These are phyloP conservation scores for Athene cunicularia DNA, from an alignment of 2,113 vertebrate genomes.

Conservation along the genomic window DNA sequence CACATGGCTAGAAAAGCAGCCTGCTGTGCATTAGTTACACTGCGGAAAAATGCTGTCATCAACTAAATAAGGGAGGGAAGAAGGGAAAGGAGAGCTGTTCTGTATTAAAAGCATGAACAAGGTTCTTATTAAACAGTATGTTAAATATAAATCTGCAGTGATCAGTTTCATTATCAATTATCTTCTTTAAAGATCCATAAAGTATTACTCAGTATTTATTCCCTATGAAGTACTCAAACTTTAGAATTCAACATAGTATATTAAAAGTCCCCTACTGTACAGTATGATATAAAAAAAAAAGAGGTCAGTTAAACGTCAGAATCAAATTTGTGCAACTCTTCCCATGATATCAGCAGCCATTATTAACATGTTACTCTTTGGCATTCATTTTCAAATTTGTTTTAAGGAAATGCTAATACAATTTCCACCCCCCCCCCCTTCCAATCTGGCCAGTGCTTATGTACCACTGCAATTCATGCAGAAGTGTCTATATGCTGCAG, in stretches of 20 bases:
- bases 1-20: neutral
- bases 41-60: neutral
- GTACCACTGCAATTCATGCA: neutral
- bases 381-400: neutral
- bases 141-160: neutral
- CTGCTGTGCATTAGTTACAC: neutral
- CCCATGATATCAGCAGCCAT: neutral
- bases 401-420: neutral
- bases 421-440: accelerated
- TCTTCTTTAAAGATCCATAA: neutral
- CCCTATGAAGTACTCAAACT: neutral
- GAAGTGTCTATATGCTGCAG: neutral
- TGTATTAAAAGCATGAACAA: neutral
- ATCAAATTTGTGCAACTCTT: neutral
- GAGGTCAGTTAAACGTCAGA: neutral
- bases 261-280: neutral
- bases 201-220: neutral
- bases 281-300: neutral
- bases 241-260: neutral
- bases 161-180: neutral
- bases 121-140: neutral
- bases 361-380: neutral
- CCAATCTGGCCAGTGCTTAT: neutral
- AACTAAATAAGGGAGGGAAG: neutral
- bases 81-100: neutral